These are phyloP conservation scores for Aproaerema taeniolella DNA, from an alignment of 2,888 invertebrate genomes.

Conservation along the genomic window DNA sequence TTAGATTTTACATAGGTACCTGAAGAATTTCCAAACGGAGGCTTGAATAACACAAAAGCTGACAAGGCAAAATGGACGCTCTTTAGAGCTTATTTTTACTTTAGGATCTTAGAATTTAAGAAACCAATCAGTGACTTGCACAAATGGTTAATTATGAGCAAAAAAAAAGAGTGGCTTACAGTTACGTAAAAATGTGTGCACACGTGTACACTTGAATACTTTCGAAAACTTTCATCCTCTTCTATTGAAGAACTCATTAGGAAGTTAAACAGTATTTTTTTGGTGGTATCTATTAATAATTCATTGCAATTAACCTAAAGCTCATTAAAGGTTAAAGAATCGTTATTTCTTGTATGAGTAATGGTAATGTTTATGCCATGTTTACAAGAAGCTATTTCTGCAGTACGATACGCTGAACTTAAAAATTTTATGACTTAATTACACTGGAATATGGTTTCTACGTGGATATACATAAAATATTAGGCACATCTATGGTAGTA, in stretches of 20 bases:
- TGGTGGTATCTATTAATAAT: background rate
- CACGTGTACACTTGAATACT: slow-evolving; percentile 7
- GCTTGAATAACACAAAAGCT: too few species aligned
- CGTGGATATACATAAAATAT: too few species aligned
- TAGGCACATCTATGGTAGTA: too few species aligned
- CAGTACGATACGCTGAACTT: too few species aligned
- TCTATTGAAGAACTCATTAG: slow-evolving; percentile 9
- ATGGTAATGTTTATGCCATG: too few species aligned
- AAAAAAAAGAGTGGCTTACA: slow-evolving; percentile 5
- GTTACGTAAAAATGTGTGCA: slow-evolving; percentile 4
- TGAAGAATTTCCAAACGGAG: too few species aligned
- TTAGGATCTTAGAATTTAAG: background rate
- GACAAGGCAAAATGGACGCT: too few species aligned
- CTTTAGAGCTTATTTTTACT: too few species aligned
- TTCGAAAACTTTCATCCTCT: slow-evolving; percentile 12
- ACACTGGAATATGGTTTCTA: too few species aligned
- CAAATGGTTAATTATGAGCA: slow-evolving; percentile 6
- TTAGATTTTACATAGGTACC: too few species aligned
- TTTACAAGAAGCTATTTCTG: too few species aligned
- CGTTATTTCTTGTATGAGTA: background rate
- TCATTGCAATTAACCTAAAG: slow-evolving; percentile 4
- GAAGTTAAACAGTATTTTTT: slow-evolving; percentile 3
- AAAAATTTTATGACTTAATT: too few species aligned
- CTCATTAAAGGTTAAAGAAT: background rate
- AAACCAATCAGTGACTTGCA: slow-evolving; percentile 9